Evolutionary conservation across 35 echinoderm and acorn worm genomes (phyloP), one percentile per base, ranked within the genome.

Genomic region (Patiria miniata): DNA sequence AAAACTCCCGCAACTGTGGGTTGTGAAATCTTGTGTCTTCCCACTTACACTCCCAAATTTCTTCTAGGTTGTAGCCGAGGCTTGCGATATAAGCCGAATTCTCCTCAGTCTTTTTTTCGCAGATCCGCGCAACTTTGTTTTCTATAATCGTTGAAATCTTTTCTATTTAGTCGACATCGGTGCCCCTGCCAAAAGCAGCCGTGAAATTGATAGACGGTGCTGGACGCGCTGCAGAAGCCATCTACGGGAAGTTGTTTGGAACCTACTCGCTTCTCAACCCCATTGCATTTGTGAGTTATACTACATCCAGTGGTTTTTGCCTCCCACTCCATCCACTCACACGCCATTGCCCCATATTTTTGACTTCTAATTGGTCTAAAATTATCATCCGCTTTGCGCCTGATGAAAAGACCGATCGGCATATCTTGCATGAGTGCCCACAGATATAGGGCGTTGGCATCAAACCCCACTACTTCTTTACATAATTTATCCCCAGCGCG

Each of bases 131-230:
- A 30, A 36, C 83, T 61, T 2, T n/a, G n/a, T n/a, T n/a, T 42
- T 81, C 26, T 19, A 61, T 37, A 79, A 77, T 37, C 28, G 61
- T 83, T 83, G 51, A 51, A 44, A 15, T 83, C 81, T 44, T 44
- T 9, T 6, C 36, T 40, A 52, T 51, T 91, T 3, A 88, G 57
- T 21, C 52, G 14, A 78, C 91, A 93, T 40, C 83, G 30, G 50
- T 93, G 91, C 17, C 91, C 91, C 44, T 93, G 91, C 40, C 81
- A 89, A 16, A 44, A 93, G 47, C 91, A 93, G 16, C 91, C 85
- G 1, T 88, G 60, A 36, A 93, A 81, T 47, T 93, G 83, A 58
- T 68, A 90, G 22, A 87, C 90, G 37, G 37, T 87, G 29, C 85
- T 88, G 17, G 69, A 52, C 52, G 44, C 40, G 5, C 7, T 7